Percentiles rank a stretch among this genome's conserved stretches.
Conservation (phyloP, 2,797 vertebrate genomes). For the Prunella strophiata region DNA sequence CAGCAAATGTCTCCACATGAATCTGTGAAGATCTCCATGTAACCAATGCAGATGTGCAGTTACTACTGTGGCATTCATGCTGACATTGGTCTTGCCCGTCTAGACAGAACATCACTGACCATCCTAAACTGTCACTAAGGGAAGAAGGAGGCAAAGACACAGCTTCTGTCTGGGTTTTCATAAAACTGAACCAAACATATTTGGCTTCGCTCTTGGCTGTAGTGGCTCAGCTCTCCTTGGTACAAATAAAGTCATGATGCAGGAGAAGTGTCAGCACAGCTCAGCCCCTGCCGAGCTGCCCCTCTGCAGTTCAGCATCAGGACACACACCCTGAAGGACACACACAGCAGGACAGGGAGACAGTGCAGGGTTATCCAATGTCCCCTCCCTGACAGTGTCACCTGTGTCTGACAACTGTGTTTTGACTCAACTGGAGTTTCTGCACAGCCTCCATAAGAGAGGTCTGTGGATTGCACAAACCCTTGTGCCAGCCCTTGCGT, state of each 20-base stretch:
- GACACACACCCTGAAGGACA: background rate
- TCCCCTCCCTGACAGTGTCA: background rate
- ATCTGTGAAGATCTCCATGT: background rate
- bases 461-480: background rate
- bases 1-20: background rate
- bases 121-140: background rate
- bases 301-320: background rate
- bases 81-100: background rate
- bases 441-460: background rate
- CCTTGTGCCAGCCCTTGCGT: background rate
- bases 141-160: background rate
- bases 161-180: background rate
- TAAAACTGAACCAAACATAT: background rate
- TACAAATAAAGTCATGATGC: background rate
- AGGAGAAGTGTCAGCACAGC: background rate
- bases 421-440: background rate
- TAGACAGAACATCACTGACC: background rate
- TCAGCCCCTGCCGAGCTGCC: background rate
- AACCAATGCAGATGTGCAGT: background rate
- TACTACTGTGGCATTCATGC: accelerated
- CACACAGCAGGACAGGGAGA: background rate
- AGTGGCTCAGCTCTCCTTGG: background rate
- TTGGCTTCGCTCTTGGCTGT: background rate
- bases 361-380: background rate
- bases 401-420: background rate